Evolutionary conservation across 2,888 invertebrate genomes (phyloP).

Genomic region (Cartodere bifasciata): DNA sequence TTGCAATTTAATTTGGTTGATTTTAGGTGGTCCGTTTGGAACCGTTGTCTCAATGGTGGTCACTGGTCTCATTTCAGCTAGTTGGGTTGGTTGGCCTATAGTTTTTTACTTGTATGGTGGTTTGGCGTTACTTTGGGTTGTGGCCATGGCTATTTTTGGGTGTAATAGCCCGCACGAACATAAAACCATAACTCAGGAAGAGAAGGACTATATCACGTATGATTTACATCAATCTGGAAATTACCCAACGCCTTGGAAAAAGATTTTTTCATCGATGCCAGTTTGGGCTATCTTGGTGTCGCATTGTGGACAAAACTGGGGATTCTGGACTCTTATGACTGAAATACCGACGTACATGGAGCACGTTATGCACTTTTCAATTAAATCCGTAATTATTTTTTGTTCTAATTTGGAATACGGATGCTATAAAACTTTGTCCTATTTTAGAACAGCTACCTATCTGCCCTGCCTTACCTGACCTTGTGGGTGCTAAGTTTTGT

Average conservation of each 20-base stretch:
- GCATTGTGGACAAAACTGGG: slow-evolving; percentile 66
- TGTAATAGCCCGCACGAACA: slow-evolving; percentile 51
- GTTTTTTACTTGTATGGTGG: slow-evolving; percentile 65
- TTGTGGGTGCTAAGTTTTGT: slow-evolving; percentile 61
- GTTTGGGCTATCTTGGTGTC: slow-evolving; percentile 61
- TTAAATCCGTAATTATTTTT: slow-evolving; percentile 47
- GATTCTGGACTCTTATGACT: slow-evolving; percentile 73
- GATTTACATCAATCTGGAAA: slow-evolving; percentile 4
- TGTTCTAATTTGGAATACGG: not conserved
- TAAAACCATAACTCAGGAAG: slow-evolving; percentile 47
- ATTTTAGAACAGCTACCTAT: slow-evolving; percentile 51
- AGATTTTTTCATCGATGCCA: slow-evolving; percentile 61
- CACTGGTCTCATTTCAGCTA: slow-evolving; percentile 58
- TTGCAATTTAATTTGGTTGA: slow-evolving; percentile 13
- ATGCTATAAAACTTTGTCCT: not conserved
- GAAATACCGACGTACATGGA: slow-evolving; percentile 73
- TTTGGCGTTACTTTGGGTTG: slow-evolving; percentile 46
- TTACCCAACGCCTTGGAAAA: slow-evolving; percentile 55
- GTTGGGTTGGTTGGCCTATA: slow-evolving; percentile 61
- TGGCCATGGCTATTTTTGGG: slow-evolving; percentile 48
- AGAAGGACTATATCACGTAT: slow-evolving; percentile 47
- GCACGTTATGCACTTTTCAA: slow-evolving; percentile 55
- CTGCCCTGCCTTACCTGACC: slow-evolving; percentile 58
- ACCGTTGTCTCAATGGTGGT: slow-evolving; percentile 61
- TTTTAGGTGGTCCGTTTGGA: slow-evolving; percentile 60